Base-by-base conservation (phyloP, 2,888 invertebrate species). In the Andrena bucephala region DNA sequence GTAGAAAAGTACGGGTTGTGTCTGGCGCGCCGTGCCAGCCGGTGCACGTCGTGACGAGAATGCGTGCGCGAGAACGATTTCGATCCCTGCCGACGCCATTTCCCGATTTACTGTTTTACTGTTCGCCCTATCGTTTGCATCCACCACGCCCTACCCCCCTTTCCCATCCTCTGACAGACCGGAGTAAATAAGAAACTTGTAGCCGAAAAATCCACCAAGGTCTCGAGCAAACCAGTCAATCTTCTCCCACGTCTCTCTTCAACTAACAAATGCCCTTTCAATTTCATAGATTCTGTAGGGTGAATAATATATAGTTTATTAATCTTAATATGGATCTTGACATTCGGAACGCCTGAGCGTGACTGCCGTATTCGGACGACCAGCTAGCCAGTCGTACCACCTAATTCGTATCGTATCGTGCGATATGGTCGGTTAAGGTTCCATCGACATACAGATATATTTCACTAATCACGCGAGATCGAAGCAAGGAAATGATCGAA, bases 21-120 rank as follows among this genome's bases (percentile, higher is more conserved):
- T 89, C 91, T 90, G 91, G 85, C 91, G 69, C 69, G 73, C 84
- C 85, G 91, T 91, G 85, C 91, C 91, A 91, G 90, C 83, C 90
- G 84, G 91, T 90, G 85, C 87, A 85, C 84, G 82, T 89, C 91
- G 90, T 90, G 87, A 90, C 90, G 83, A 77, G 83, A 90, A 90
- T 90, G 90, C 90, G 90, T 89, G 90, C 83, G 80, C 80, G 81
- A 83, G 69, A 77, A 83, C 88, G 87, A 90, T 89, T 89, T 87
- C 85, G 76, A 87, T 84, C 87, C 84, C 77, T 60, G 71, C 73
- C 86, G 57, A 20, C 24, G 88, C 83, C 88, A 81, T 74, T 89
- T 88, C 83, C 83, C 88, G 79, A 87, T 89, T 90, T 86, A 85
- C 87, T 79, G 82, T 84, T 80, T 42, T 73, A 68, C 63, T 65